phyloP scores from a whole-genome alignment of 2,113 vertebrate genomes.

The Erythrolamprus reginae region DNA sequence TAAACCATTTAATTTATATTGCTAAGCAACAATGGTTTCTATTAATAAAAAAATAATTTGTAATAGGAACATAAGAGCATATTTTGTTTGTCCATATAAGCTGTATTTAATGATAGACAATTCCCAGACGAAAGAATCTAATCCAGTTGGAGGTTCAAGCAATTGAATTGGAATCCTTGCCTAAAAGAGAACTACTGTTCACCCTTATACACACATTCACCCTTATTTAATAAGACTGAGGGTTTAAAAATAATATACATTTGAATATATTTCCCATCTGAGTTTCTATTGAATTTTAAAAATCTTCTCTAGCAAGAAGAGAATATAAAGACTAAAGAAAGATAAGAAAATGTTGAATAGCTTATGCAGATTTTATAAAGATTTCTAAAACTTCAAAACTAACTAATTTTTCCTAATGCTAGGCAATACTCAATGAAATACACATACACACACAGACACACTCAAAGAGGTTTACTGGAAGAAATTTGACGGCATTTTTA shows the following conservation, averaged over 20 bases:
- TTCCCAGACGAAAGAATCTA: not conserved
- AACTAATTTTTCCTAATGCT: not conserved
- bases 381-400: not conserved
- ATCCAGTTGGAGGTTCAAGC: not conserved
- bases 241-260: not conserved
- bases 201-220: not conserved
- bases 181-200: not conserved
- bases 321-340: not conserved
- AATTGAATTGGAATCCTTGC: not conserved
- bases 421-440: not conserved
- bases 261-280: not conserved
- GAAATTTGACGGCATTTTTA: no score
- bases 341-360: not conserved
- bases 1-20: not conserved
- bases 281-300: not conserved
- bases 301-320: not conserved
- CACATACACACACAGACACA: no score
- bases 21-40: not conserved
- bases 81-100: not conserved
- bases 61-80: not conserved
- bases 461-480: no score
- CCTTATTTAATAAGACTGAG: not conserved
- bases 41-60: not conserved
- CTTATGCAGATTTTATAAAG: not conserved
- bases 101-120: not conserved